A percentile compares a stretch with the other conserved stretches of the same genome.
Conservation (phyloP, 92 coral and sea anemone genomes). For the Epizoanthus fatuus region DNA sequence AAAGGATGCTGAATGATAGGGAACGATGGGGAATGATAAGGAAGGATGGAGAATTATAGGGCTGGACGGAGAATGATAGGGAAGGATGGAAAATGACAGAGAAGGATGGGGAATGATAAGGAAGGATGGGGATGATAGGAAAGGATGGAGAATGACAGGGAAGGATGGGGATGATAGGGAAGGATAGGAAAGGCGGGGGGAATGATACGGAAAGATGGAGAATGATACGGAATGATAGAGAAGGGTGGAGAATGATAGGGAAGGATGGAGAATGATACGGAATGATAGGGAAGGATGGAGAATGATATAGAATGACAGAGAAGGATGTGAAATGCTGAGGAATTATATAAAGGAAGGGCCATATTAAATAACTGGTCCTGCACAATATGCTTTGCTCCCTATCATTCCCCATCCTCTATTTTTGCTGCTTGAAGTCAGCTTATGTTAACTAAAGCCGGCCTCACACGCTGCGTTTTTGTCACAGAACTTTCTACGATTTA, state of each 20-base stretch:
- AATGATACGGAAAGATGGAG: no score
- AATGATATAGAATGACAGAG: not conserved
- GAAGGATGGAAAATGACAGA: not conserved
- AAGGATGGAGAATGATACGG: not conserved
- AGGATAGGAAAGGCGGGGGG: no score
- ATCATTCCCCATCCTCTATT: no score
- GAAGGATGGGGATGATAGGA: not conserved
- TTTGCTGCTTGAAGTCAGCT: no score
- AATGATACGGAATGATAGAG: no score
- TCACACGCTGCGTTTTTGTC: no score
- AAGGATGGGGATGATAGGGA: not conserved
- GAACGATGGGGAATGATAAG: not conserved
- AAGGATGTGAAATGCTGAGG: no score
- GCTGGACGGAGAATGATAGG: not conserved
- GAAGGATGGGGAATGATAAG: not conserved
- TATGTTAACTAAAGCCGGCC: no score
- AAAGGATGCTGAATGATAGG: not conserved
- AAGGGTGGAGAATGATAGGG: not conserved
- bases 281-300: not conserved
- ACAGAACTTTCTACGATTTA: no score
- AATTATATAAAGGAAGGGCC: no score
- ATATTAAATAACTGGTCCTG: no score
- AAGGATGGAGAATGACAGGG: not conserved
- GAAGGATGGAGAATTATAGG: not conserved
- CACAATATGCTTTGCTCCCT: no score